Evolutionary conservation across 2,797 vertebrate species (phyloP), one percentile per base, ranked within the genome.

Genomic region (Lemur catta): DNA sequence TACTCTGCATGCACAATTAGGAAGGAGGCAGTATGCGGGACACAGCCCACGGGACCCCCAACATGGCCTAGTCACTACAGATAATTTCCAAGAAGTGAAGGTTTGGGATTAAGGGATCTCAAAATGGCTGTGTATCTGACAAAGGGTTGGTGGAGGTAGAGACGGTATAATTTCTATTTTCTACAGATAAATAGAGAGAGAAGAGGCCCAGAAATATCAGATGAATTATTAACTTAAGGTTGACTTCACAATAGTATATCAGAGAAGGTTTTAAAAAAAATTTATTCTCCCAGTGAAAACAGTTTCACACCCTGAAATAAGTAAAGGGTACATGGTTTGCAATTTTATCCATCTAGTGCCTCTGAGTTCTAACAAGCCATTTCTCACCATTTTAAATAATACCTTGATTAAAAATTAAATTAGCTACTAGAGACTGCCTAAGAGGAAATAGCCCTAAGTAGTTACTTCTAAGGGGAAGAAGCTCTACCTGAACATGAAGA

Each of bases 371-470:
- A 79, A 76, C 2, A 55, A 82, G 69, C 76, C 92, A 89, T 95
- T 96, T 97, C 95, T 96, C 95, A 96, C 55, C 87, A 94, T 91
- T 94, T 97, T 91, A 95, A 97, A 97, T 79, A 95, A 81, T 28
- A 92, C 18, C 28, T 96, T 67, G 85, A 80, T 96, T 94, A 97
- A 95, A 95, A 95, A 97, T 80, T 94, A 96, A 93, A 96, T 87
- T 24, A 86, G 41, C 48, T 95, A 38, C 41, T 76, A 65, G 63
- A 79, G 59, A 92, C 43, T 30, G 74, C 43, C 22, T 61, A 80
- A 26, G n/a, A 84, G 72, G 61, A 78, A 92, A 24, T n/a, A 41
- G 63, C 38, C 92, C 55, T 82, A 48, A 88, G 55, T n/a, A 50
- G 84, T 81, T 55, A 65, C 28, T 89, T 96, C 65, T 41, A 43